Conservation (phyloP, 1,140 invertebrate genomes). For the Nomia melanderi region DNA sequence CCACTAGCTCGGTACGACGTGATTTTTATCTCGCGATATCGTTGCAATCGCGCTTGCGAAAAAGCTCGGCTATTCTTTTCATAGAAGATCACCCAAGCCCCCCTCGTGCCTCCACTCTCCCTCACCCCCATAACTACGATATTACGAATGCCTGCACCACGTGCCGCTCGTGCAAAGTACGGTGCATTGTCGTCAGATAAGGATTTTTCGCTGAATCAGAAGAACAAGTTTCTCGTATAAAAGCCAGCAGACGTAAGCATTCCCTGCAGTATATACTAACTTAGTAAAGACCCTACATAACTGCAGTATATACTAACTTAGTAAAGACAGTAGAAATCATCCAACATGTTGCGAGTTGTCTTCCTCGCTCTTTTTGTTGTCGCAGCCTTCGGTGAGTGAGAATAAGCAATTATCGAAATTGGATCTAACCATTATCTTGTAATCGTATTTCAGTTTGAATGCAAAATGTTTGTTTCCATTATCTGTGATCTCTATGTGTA, state of each 20-base stretch:
- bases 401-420: not conserved
- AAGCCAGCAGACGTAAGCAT: slow-evolving; percentile 26
- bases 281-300: too few relatives aligned
- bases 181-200: slow-evolving; percentile 47
- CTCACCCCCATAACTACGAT: not conserved
- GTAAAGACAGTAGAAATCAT: too few relatives aligned
- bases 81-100: not conserved
- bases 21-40: slow-evolving; percentile 32
- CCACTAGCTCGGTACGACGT: not conserved
- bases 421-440: too few relatives aligned
- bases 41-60: slow-evolving; percentile 13
- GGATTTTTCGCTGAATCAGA: slow-evolving; percentile 45
- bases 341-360: slow-evolving; percentile 42
- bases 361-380: not conserved
- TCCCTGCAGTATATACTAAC: not conserved
- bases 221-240: slow-evolving; percentile 48
- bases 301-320: not conserved
- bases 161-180: slow-evolving; percentile 6
- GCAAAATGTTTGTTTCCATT: too few relatives aligned
- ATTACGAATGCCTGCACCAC: slow-evolving; percentile 21
- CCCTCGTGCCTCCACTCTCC: too few relatives aligned
- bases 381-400: slow-evolving; percentile 38
- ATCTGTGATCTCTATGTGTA: too few relatives aligned
- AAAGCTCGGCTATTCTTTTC: slow-evolving; percentile 19
- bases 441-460: too few relatives aligned